A percentile compares a stretch with the other conserved stretches of the same genome.
Conservation (phyloP, 2,797 vertebrate genomes). For the Hephaestus fuliginosus region DNA sequence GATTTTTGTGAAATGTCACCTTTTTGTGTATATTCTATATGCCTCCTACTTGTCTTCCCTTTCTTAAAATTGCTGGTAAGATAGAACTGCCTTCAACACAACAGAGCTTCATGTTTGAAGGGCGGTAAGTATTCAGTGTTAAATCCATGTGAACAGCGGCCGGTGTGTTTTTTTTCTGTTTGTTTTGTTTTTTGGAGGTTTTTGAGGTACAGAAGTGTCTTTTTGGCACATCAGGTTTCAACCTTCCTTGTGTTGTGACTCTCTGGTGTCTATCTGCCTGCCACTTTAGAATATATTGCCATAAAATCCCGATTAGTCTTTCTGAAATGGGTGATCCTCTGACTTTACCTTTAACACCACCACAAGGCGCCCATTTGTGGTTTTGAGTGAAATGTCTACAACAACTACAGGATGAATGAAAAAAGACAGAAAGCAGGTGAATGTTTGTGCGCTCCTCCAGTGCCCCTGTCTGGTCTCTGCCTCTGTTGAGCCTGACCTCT, state of each 20-base stretch:
- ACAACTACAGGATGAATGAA: not conserved
- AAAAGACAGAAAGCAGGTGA: not conserved
- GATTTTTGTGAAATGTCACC: constrained; percentile 41
- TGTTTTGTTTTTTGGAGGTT: not conserved
- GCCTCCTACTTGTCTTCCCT: constrained; percentile 7
- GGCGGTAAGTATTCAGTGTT: constrained; percentile 13
- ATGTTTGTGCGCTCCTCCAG: not conserved
- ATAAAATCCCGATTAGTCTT: not conserved
- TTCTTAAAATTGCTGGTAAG: not conserved
- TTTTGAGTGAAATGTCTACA: not conserved
- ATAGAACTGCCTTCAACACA: constrained; percentile 1
- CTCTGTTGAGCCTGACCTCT: not conserved
- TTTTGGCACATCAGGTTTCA: constrained; percentile 7
- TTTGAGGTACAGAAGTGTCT: constrained; percentile 6
- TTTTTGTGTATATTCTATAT: constrained; percentile 16
- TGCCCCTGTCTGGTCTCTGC: not conserved
- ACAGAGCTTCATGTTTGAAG: constrained; percentile 18
- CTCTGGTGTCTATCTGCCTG: not conserved
- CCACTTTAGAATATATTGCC: constrained; percentile 2
- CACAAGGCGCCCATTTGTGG: not conserved
- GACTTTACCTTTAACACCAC: not conserved
- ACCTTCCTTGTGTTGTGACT: not conserved
- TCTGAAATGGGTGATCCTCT: not conserved
- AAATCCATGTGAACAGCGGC: constrained; percentile 18
- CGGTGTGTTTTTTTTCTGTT: not conserved